Evolutionary conservation across 2,797 vertebrate genomes (phyloP).

Genomic region (Phoebastria nigripes): DNA sequence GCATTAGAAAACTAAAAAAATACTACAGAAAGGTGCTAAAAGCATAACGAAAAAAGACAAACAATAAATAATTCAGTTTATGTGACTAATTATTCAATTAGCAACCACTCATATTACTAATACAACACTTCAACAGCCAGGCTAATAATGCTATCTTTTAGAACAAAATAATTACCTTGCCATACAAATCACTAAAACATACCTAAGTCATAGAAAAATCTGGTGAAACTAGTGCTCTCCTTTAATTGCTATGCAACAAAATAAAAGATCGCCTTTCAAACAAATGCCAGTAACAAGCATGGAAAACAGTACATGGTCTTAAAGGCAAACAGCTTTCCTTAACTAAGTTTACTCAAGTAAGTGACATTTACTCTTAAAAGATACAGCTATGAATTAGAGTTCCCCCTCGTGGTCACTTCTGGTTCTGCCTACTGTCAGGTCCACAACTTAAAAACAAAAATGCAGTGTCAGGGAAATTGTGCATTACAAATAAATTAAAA

Average conservation of each 20-base stretch:
- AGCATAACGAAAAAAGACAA: slow-evolving; percentile 1
- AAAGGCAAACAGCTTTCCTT: not conserved
- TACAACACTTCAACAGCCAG: not conserved
- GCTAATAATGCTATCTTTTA: not conserved
- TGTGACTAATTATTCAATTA: not conserved
- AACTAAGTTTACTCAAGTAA: not conserved
- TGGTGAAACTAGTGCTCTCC: not conserved
- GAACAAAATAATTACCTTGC: not conserved
- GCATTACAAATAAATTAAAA: not conserved
- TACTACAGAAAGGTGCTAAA: slow-evolving; percentile 40
- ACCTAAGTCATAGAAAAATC: not conserved
- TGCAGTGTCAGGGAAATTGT: rapidly evolving
- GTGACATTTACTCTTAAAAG: not conserved
- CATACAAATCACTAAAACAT: not conserved
- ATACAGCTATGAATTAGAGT: not conserved
- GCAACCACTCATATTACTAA: not conserved
- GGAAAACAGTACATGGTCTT: not conserved
- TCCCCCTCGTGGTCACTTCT: slow-evolving; percentile 62
- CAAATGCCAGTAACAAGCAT: not conserved
- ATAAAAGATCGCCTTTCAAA: not conserved
- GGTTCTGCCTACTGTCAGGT: not conserved
- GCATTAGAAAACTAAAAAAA: slow-evolving; percentile 41
- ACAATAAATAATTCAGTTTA: not conserved
- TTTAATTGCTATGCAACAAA: not conserved
- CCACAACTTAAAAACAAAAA: not conserved